Evolutionary conservation across 2,888 invertebrate genomes (phyloP).

Genomic region (Acleris holmiana): DNA sequence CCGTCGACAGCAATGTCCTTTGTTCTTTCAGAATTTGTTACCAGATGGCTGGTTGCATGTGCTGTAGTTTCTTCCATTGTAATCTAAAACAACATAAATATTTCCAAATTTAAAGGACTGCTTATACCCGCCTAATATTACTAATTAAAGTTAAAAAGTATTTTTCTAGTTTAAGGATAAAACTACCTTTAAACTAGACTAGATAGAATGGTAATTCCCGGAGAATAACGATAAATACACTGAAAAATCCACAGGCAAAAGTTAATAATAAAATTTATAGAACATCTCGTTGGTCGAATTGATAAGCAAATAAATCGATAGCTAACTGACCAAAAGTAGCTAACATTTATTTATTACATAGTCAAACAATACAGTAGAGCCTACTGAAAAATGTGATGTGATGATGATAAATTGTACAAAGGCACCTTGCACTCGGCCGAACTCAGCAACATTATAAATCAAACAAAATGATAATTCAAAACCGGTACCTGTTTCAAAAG

Average conservation of each 20-base stretch:
- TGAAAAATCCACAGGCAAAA: no score
- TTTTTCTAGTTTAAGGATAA: no score
- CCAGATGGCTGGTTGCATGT: slow-evolving; percentile 40
- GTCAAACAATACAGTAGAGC: neutral
- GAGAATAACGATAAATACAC: no score
- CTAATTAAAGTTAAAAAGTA: no score
- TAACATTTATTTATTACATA: neutral
- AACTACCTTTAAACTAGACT: no score
- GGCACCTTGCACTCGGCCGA: slow-evolving; percentile 57
- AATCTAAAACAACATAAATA: slow-evolving; percentile 25
- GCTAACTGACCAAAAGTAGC: neutral
- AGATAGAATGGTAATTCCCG: no score
- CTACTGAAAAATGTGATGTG: slow-evolving; percentile 25
- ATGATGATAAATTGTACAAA: slow-evolving; percentile 51
- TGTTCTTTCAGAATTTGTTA: slow-evolving; percentile 40
- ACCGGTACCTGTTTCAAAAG: slow-evolving; percentile 83
- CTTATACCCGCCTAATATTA: no score
- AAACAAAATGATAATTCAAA: slow-evolving; percentile 82
- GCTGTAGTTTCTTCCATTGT: slow-evolving; percentile 54
- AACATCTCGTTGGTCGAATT: slow-evolving; percentile 2
- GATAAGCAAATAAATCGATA: neutral
- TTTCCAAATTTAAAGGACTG: neutral
- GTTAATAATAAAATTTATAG: no score
- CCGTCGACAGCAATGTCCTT: slow-evolving; percentile 44
- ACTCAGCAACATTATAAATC: slow-evolving; percentile 70